Evolutionary conservation across 2,113 vertebrate genomes (phyloP).

Genomic region (Charadrius vociferus): DNA sequence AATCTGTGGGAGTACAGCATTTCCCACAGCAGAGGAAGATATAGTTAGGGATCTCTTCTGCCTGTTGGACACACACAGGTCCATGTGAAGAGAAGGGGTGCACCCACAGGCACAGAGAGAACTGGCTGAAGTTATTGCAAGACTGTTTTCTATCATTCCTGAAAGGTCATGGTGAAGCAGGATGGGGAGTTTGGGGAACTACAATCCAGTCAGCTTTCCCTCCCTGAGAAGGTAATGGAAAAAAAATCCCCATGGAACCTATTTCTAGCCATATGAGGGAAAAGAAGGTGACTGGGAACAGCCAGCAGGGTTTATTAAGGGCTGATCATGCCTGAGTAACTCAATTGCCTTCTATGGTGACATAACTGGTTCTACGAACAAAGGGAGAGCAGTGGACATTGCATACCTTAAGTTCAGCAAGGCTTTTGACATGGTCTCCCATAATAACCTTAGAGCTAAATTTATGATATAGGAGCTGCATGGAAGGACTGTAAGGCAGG

Average conservation of each 20-base stretch:
- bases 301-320: background rate
- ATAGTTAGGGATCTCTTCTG: background rate
- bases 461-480: background rate
- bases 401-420: background rate
- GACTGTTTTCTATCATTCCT: background rate
- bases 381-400: background rate
- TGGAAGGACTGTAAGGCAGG: background rate
- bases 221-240: background rate
- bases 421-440: background rate
- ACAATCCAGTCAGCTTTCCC: background rate
- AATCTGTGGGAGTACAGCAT: background rate
- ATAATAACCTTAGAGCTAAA: background rate
- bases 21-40: background rate
- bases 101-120: background rate
- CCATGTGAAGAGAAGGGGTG: background rate
- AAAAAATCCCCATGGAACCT: background rate
- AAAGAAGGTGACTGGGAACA: background rate
- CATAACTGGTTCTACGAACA: background rate
- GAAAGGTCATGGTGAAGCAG: background rate
- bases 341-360: background rate
- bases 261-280: background rate
- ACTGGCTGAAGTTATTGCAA: background rate
- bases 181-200: no score
- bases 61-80: background rate
- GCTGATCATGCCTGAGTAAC: background rate